Evolutionary conservation across 2,113 vertebrate genomes (phyloP).

Genomic region (Trematomus loennbergii): DNA sequence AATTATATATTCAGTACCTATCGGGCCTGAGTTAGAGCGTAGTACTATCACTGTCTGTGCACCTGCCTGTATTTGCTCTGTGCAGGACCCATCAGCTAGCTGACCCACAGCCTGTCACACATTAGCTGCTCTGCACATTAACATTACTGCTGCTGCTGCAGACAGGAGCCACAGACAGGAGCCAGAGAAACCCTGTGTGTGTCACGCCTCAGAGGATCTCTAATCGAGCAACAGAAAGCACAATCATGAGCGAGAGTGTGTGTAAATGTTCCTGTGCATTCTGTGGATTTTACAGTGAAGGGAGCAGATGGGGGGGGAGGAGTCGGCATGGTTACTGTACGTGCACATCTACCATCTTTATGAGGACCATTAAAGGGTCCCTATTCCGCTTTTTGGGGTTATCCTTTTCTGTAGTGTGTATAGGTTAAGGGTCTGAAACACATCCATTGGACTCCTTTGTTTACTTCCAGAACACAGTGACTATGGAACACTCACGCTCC

Average conservation of each 20-base stretch:
- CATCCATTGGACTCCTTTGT: too few species aligned
- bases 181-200: slow-evolving; percentile 2
- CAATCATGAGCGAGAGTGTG: slow-evolving; percentile 43
- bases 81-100: slow-evolving; percentile 14
- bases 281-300: slow-evolving; percentile 23
- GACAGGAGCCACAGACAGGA: neutral
- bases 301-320: slow-evolving; percentile 25
- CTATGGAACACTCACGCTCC: too few species aligned
- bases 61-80: slow-evolving; percentile 4
- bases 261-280: slow-evolving; percentile 33
- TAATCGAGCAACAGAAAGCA: slow-evolving; percentile 67
- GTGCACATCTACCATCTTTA: neutral
- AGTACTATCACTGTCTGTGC: neutral
- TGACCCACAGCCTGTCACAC: slow-evolving; percentile 46
- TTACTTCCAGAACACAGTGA: too few species aligned
- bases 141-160: slow-evolving; percentile 30
- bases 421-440: too few species aligned
- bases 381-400: too few species aligned
- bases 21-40: neutral
- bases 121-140: slow-evolving; percentile 21
- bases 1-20: neutral
- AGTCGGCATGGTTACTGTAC: neutral
- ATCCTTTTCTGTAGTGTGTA: too few species aligned
- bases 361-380: neutral
- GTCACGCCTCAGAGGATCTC: slow-evolving; percentile 37